Base-by-base conservation (phyloP, 2,888 invertebrate genomes). In the Tupiocoris notatus region DNA sequence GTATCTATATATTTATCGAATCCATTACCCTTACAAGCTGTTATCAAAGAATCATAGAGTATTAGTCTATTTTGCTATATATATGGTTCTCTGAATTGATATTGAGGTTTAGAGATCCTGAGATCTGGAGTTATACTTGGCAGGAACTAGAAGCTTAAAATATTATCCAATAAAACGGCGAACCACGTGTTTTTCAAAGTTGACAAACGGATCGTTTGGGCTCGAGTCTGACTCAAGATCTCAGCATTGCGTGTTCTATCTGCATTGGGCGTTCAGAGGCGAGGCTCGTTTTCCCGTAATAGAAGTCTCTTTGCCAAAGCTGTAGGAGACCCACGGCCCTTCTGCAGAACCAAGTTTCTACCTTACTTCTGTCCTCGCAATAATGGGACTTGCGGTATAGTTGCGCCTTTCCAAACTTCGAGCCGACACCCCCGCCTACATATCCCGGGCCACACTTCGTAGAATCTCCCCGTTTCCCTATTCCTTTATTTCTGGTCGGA, bases 311-410 rank as follows among this genome's bases (percentile, higher is more conserved):
- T 39, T 39, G 39, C 39, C 39, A 39, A 39, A 39, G 39, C 39
- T 39, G 39, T 39, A 39, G 39, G 39, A 39, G 39, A 39, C 39
- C 39, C n/a, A n/a, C n/a, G 6, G 39, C 3, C 39, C 39, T 3
- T 7, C 3, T 3, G 12, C 39, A 3, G 6, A 7, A 7, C 39
- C 39, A 39, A 39, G 6, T 12, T 39, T 7, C 39, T 12, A 3
- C 39, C 39, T 7, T 3, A 7, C 39, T 12, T n/a, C n/a, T n/a
- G n/a, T 65, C 65, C 56, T 56, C 67, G n/a, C 67, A 39, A 67
- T 67, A 67, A 67, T 67, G 67, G 67, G 67, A 67, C 67, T 67
- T 67, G 67, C 56, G 56, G 67, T 67, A 25, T 65, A 67, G 67
- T 67, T 67, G 57, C 21, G 65, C 57, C 17, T 20, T 39, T 39